Base-by-base conservation (phyloP, 2,113 vertebrate genomes). In the Lampris incognitus region DNA sequence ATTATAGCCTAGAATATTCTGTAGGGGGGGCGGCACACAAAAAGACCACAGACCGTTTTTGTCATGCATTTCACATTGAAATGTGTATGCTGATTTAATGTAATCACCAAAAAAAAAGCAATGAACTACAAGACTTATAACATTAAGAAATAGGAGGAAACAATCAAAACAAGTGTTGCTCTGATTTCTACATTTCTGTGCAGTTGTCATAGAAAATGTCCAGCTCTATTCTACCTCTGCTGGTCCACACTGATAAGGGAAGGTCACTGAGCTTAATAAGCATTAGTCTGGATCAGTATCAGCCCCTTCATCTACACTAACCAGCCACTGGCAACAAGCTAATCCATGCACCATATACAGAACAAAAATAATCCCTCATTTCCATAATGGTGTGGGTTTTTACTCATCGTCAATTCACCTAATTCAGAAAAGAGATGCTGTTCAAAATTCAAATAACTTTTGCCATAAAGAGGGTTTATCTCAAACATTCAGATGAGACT, bases 201-300 rank as follows among this genome's bases (percentile, higher is more conserved):
- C 50, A 72, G 75, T 39, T 71, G 44, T 82, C 66, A 78, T 11
- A 51, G 7, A 54, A 62, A 65, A 68, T 74, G 3, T 77, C 37
- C 49, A 2, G 61, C 6, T 46, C 38, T 74, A 62, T 66, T 72
- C 56, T 69, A n/a, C 56, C 71, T 62, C 57, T 79, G 85, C 86
- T 83, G 87, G 74, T 75, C 60, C 75, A 59, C 69, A 57, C 41
- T 87, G 82, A 82, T 83, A 90, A 91, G 87, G 89, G 82, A 90
- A 91, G 87, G 89, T 91, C 80, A 56, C 83, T 81, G 52, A 62
- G 71, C 87, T 80, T 91, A 89, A 90, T 88, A 87, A 87, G 84
- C 83, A 84, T 84, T 91, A 92, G 79, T 78, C 75, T 77, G 89
- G 92, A 90, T 93, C 86, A 92, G 86, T 88, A 76, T 81, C 87